Percentiles rank a stretch among this genome's conserved stretches.
phyloP scores from a whole-genome alignment of 1,140 invertebrate genomes.

The Brachionus rubens region DNA sequence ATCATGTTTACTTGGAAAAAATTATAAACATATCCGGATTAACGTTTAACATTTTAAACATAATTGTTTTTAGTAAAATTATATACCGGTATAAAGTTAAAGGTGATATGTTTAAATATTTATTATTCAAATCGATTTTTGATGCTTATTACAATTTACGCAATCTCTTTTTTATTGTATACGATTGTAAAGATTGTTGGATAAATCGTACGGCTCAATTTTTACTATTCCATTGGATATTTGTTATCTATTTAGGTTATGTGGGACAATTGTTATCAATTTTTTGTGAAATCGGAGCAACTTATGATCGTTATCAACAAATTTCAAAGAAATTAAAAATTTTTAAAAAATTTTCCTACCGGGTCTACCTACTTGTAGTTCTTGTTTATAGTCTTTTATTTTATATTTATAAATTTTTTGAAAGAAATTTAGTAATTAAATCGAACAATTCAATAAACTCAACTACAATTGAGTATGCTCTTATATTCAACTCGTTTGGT shows the following conservation, averaged over 20 bases:
- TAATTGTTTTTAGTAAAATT: conserved; percentile 1
- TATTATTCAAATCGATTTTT: conserved; percentile 38
- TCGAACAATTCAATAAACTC: not conserved
- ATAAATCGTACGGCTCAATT: not conserved
- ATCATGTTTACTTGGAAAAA: conserved; percentile 16
- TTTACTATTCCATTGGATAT: conserved; percentile 10
- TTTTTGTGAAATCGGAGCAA: conserved; percentile 34
- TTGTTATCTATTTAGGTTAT: conserved; percentile 27
- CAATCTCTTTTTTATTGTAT: conserved; percentile 1
- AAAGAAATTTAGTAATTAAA: not conserved
- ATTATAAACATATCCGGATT: not conserved
- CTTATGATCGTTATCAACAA: conserved; percentile 10
- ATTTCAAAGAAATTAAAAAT: conserved; percentile 7
- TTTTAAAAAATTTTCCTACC: conserved; percentile 15
- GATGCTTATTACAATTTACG: conserved; percentile 32
- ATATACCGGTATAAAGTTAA: not conserved
- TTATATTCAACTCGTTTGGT: not conserved
- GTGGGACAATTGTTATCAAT: conserved; percentile 31
- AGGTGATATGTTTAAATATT: conserved; percentile 36
- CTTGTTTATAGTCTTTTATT: conserved; percentile 32
- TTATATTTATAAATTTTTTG: conserved; percentile 43
- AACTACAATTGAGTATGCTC: not conserved
- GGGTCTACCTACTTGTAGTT: not conserved
- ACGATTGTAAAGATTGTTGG: not conserved
- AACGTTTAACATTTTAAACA: not conserved